phyloP scores from a whole-genome alignment of 1,140 invertebrate species.

The Drosophila parvula region DNA sequence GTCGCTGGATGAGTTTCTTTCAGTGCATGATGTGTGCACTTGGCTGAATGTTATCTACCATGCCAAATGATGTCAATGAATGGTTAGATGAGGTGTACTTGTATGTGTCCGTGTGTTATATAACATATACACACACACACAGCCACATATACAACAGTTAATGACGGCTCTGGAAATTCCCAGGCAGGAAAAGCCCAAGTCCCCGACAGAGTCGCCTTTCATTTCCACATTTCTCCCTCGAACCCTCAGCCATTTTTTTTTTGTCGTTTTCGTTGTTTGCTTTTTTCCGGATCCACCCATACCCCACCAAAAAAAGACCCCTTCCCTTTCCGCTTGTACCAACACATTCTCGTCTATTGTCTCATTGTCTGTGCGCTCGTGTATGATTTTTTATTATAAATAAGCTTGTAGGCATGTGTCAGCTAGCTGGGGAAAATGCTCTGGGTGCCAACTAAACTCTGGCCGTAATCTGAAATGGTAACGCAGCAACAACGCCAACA shows the following conservation, averaged over 20 bases:
- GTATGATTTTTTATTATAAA: conserved; percentile 82
- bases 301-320: background rate
- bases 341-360: conserved; percentile 60
- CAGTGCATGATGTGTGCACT: conserved; percentile 54
- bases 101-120: conserved; percentile 40
- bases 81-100: conserved; percentile 77
- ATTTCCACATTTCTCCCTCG: conserved; percentile 31
- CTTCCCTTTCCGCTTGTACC: conserved; percentile 23
- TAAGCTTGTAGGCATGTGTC: conserved; percentile 81
- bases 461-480: conserved; percentile 76
- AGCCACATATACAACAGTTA: conserved; percentile 51
- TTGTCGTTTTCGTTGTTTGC: conserved; percentile 46
- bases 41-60: conserved; percentile 79
- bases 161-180: conserved; percentile 67
- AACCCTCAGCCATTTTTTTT: conserved; percentile 16
- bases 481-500: conserved; percentile 25
- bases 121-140: conserved; percentile 25
- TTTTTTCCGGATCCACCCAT: conserved; percentile 29
- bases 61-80: conserved; percentile 78
- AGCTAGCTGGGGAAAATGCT: conserved; percentile 29
- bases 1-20: rapidly evolving
- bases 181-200: conserved; percentile 43
- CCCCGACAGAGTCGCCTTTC: conserved; percentile 40
- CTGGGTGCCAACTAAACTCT: conserved; percentile 74
- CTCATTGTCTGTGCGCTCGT: conserved; percentile 78